phyloP scores from a whole-genome alignment of 2,797 vertebrate species.

The Pseudochaenichthys georgianus region DNA sequence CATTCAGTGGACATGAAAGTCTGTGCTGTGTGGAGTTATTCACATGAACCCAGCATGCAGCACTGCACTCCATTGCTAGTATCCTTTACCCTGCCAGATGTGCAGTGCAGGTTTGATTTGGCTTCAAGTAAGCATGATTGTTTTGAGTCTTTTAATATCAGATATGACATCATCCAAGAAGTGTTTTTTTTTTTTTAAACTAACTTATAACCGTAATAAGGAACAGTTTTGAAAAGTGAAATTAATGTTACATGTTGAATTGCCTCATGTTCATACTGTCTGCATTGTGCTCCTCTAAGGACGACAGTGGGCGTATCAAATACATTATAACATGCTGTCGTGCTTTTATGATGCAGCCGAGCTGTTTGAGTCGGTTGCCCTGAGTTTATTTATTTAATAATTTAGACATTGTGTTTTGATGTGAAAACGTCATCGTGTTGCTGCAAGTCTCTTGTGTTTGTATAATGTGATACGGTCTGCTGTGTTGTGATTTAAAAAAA shows the following conservation, averaged over 20 bases:
- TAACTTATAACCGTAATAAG: conserved; percentile 35
- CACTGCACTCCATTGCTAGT: conserved; percentile 7
- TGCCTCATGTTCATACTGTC: not conserved
- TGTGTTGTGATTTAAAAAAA: conserved; percentile 35
- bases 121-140: not conserved
- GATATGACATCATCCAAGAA: not conserved
- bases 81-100: not conserved
- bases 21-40: conserved; percentile 9
- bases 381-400: conserved; percentile 68
- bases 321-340: not conserved
- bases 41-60: conserved; percentile 6
- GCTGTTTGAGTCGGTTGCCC: conserved; percentile 27
- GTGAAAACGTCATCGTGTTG: not conserved
- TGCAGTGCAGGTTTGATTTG: conserved; percentile 11
- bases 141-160: not conserved
- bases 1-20: conserved; percentile 14
- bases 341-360: conserved; percentile 25
- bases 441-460: conserved; percentile 22
- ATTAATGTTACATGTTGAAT: conserved; percentile 17
- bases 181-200: conserved; percentile 13
- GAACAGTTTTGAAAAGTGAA: not conserved
- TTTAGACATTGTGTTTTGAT: conserved; percentile 40
- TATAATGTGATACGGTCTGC: conserved; percentile 35
- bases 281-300: not conserved
- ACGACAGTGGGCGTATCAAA: not conserved